Base-by-base conservation (phyloP, 2,113 vertebrate species). In the Herpailurus yagouaroundi region DNA sequence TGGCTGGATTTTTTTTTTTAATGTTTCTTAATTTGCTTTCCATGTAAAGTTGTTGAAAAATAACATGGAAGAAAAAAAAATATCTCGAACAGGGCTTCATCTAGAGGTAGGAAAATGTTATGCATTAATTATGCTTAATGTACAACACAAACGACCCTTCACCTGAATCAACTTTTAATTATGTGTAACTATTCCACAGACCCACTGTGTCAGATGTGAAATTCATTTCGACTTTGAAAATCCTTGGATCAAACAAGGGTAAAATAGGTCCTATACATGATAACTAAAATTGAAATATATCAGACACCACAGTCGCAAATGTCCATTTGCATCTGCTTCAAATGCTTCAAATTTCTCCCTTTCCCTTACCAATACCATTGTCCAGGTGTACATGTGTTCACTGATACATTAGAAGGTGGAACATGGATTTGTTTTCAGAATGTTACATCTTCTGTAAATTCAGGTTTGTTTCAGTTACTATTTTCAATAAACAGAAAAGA, bases 91-190 rank as follows among this genome's bases (percentile, higher is more conserved):
- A 85, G 15, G 36, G 79, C 48, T 97, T 93, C 71, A 80, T 66
- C 50, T 84, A 94, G 94, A 97, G 74, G 74, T 50, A 94, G 68
- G 66, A 93, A 97, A 98, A 91, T 88, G 19, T 74, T 89, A 97
- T 68, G 52, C 52, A 71, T 97, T 89, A 69, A 84, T 96, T 91
- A 96, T 84, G 50, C 52, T 86, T 96, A 96, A 95, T 85, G 57
- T 64, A 45, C 69, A 89, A 66, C 27, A 97, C 50, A 91, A 92
- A 93, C 89, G 91, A 94, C n/a, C 23, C 71, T 95, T 95, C 64
- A 85, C 57, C 91, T 87, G 36, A 96, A 88, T 89, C 33, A n/a
- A 95, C 66, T 97, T 95, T 91, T 80, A 89, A 91, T 91, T 91
- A 83, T 92, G 81, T 74, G 50, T 73, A 71, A 91, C 82, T 91